These are phyloP conservation scores for Corydoras sp. DNA, from an alignment of 2,113 vertebrate genomes.

Conservation along the genomic window DNA sequence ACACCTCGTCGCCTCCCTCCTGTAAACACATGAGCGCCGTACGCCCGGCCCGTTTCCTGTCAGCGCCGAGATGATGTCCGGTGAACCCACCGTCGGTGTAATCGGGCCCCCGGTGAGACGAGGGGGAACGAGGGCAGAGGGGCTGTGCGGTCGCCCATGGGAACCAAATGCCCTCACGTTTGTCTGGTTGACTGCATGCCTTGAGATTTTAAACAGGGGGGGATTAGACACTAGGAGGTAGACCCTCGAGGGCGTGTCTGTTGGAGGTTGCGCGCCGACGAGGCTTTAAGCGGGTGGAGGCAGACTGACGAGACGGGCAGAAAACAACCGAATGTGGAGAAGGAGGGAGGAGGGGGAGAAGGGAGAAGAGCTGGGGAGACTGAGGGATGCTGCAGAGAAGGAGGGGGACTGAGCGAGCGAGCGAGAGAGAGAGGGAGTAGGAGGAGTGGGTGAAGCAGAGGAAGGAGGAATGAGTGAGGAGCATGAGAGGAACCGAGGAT, in stretches of 20 bases:
- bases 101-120: not conserved
- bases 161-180: not conserved
- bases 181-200: no score
- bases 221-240: not conserved
- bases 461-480: not conserved
- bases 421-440: constrained; percentile 14
- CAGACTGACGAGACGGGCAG: constrained; percentile 25
- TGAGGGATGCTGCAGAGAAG: constrained; percentile 29
- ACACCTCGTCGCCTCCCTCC: no score
- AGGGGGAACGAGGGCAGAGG: not conserved
- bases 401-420: not conserved
- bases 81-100: constrained; percentile 1
- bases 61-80: not conserved
- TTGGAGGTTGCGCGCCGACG: not conserved
- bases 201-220: not conserved
- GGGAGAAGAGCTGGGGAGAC: not conserved
- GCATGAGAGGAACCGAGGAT: not conserved
- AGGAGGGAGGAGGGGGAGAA: constrained; percentile 12
- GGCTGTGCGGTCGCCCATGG: not conserved
- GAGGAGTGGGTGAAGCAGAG: constrained; percentile 22
- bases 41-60: constrained; percentile 11
- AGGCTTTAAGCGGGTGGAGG: constrained; percentile 13
- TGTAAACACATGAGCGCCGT: no score
- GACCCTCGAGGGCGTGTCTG: not conserved
- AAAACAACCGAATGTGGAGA: constrained; percentile 25